Evolutionary conservation across 1,140 invertebrate species (phyloP).

Genomic region (Lordiphosa collinella): DNA sequence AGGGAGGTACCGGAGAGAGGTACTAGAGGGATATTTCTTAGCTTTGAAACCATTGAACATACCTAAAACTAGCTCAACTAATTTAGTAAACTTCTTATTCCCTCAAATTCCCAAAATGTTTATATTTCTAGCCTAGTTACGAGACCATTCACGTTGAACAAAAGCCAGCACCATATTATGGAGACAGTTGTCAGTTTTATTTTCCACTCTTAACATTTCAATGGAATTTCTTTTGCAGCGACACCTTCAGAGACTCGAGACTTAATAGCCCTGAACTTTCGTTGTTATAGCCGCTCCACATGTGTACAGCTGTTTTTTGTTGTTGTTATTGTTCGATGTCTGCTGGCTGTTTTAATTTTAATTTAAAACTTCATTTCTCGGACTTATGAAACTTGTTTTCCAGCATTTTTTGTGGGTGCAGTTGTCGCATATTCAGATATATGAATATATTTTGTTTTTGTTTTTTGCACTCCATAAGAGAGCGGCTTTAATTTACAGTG

Average conservation of each 20-base stretch:
- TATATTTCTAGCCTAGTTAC: neutral
- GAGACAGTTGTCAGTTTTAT: constrained; percentile 6
- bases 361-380: constrained; percentile 13
- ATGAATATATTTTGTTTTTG: neutral
- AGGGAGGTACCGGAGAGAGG: too few species aligned
- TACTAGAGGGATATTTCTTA: too few species aligned
- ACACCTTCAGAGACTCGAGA: neutral
- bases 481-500: constrained; percentile 9
- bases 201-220: neutral
- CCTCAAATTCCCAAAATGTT: neutral
- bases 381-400: constrained; percentile 17
- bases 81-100: too few species aligned
- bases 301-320: constrained; percentile 12
- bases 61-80: too few species aligned
- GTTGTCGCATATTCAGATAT: constrained; percentile 1
- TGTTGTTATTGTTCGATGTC: constrained; percentile 5
- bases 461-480: constrained; percentile 6
- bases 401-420: constrained; percentile 14
- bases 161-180: neutral
- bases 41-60: too few species aligned
- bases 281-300: constrained; percentile 12
- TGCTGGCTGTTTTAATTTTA: constrained; percentile 12
- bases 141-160: neutral
- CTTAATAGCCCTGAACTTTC: constrained; percentile 17
- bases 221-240: constrained; percentile 4